Evolutionary conservation across 2,888 invertebrate species (phyloP).

Genomic region (Drosophila emarginata): DNA sequence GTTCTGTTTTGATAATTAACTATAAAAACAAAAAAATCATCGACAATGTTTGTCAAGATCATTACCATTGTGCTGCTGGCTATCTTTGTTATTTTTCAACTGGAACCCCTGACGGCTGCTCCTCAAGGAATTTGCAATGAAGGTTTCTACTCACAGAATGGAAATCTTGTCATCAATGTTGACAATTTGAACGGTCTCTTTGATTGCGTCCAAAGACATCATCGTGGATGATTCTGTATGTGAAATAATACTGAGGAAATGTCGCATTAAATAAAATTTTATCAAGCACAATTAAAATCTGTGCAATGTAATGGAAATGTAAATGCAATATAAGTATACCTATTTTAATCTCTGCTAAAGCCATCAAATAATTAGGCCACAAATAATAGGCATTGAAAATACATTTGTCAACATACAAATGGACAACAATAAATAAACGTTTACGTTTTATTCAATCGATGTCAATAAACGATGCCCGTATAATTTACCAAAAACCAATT

Average conservation of each 20-base stretch:
- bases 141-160: constrained; percentile 40
- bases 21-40: background rate
- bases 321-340: background rate
- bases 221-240: constrained; percentile 9
- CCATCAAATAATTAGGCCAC: background rate
- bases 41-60: constrained; percentile 28
- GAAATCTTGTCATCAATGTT: constrained; percentile 47
- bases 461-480: background rate
- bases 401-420: background rate
- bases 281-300: background rate
- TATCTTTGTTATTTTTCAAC: background rate
- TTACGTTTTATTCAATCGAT: background rate
- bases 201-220: constrained; percentile 43
- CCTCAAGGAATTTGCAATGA: constrained; percentile 41
- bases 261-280: background rate
- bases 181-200: constrained; percentile 27
- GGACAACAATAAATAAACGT: background rate
- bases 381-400: background rate
- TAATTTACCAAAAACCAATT: background rate
- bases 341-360: background rate
- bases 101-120: constrained; percentile 7
- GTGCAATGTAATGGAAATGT: background rate
- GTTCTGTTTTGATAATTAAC: background rate
- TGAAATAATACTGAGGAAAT: background rate
- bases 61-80: constrained; percentile 16